phyloP scores from a whole-genome alignment of 2,888 invertebrate genomes.

The Heliconius aoede region DNA sequence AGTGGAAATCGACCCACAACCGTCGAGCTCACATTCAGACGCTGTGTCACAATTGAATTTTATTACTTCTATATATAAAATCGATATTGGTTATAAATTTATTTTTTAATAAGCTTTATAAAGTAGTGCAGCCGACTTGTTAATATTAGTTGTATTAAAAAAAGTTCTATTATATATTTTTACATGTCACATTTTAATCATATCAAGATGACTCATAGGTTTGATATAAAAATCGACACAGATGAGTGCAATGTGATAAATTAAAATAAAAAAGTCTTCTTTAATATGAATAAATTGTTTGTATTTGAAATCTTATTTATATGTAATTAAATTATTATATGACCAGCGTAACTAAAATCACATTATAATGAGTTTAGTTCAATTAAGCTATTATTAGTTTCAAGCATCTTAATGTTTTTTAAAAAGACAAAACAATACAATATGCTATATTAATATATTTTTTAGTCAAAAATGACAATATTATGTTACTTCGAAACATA shows the following conservation, averaged over 20 bases:
- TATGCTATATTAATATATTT: neutral
- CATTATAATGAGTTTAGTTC: neutral
- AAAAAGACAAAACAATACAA: neutral
- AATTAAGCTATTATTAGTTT: too few relatives aligned
- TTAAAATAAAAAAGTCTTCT: neutral
- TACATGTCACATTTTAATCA: neutral
- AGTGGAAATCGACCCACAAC: too few relatives aligned
- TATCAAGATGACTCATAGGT: slow-evolving; percentile 14
- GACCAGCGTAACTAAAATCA: too few relatives aligned
- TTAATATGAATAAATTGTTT: too few relatives aligned
- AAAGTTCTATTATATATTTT: neutral
- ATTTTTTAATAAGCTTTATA: neutral
- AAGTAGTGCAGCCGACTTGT: neutral
- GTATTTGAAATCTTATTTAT: too few relatives aligned
- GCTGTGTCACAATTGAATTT: too few relatives aligned
- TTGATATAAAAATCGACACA: slow-evolving; percentile 23
- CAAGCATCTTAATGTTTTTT: neutral
- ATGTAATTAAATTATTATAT: too few relatives aligned
- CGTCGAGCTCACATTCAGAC: too few relatives aligned
- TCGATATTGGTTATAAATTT: too few relatives aligned
- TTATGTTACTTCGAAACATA: too few relatives aligned
- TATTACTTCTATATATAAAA: neutral
- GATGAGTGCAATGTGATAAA: slow-evolving; percentile 23
- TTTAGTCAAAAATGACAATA: neutral
- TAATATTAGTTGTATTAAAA: neutral